Evolutionary conservation across 2,797 vertebrate genomes (phyloP), one percentile per base, ranked within the genome.

Genomic region (Aeoliscus strigatus): DNA sequence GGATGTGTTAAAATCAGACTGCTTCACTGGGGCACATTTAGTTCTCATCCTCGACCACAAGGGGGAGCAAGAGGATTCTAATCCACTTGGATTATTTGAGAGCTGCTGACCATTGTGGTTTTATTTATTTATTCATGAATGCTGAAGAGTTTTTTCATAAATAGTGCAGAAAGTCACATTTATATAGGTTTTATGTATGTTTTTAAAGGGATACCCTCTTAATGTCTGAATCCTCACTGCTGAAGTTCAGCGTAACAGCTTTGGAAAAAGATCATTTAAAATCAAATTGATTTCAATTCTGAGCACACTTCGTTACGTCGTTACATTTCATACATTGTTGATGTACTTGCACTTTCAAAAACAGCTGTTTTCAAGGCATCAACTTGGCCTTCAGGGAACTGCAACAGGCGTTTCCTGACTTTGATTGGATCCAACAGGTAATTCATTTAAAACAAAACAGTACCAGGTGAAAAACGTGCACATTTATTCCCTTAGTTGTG

Each of bases 31-130:
- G 48, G 11, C 28, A 12, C 33, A 36, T 36, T 66, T 48, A 24
- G 28, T 43, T 75, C 59, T 67, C 53, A 4, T 66, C 27, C 54
- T 56, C 37, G 41, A 64, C 73, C 77, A 81, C 77, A 61, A 72
- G 77, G 67, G 80, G 73, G 76, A 39, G 74, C 56, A 74, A 65
- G 48, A 70, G 64, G 51, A 56, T 59, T 17, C 41, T 12, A 6
- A 21, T n/a, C n/a, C 18, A 21, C 18, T 21, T 21, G 38, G 53
- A 61, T 73, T 73, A 70, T 39, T 60, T 52, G 39, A 21, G 43
- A 14, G 27, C 29, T 34, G 40, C 18, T 21, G 18, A 21, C 18
- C 3, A 21, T 3, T 21, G 18, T 21, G n/a, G n/a, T n/a, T n/a
- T n/a, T n/a, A n/a, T n/a, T n/a, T n/a, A n/a, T n/a, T n/a, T n/a